phyloP scores from a whole-genome alignment of 2,888 invertebrate genomes.

The Parelbella ahira region DNA sequence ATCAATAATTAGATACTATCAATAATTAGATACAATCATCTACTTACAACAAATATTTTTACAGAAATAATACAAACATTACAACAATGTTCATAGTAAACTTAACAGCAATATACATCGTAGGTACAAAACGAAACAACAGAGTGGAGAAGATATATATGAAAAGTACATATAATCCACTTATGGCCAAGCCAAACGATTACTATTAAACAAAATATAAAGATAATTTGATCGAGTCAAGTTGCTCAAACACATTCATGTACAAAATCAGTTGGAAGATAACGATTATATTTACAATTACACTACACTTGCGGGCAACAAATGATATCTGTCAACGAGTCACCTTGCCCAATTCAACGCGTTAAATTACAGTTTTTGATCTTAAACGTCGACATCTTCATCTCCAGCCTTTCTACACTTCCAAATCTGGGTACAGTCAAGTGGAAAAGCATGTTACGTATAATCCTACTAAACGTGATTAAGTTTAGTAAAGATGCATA shows the following conservation, averaged over 20 bases:
- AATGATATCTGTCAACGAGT: no score
- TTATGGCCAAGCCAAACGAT: conserved; percentile 43
- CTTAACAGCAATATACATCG: conserved; percentile 72
- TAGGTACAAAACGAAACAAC: conserved; percentile 69
- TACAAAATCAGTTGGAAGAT: conserved; percentile 29
- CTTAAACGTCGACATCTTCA: no score
- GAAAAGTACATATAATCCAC: conserved; percentile 30
- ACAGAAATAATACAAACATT: conserved; percentile 77
- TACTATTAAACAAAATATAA: conserved; percentile 32
- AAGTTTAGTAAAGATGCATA: no score
- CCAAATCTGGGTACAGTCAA: no score
- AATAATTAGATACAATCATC: conserved; percentile 49
- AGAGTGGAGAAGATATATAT: conserved; percentile 38
- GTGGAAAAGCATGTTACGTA: no score
- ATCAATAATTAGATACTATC: conserved; percentile 40
- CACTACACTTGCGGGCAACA: background rate
- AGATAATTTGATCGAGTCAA: conserved; percentile 40
- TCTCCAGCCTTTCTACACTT: no score
- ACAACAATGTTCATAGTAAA: conserved; percentile 69
- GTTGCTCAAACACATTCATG: conserved; percentile 41
- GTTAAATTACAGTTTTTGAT: no score
- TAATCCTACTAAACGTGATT: no score
- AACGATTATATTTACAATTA: conserved; percentile 15
- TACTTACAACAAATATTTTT: conserved; percentile 49
- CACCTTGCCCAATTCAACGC: no score